Conservation (phyloP, 23 tunicate genomes). For the Styela plicata region DNA sequence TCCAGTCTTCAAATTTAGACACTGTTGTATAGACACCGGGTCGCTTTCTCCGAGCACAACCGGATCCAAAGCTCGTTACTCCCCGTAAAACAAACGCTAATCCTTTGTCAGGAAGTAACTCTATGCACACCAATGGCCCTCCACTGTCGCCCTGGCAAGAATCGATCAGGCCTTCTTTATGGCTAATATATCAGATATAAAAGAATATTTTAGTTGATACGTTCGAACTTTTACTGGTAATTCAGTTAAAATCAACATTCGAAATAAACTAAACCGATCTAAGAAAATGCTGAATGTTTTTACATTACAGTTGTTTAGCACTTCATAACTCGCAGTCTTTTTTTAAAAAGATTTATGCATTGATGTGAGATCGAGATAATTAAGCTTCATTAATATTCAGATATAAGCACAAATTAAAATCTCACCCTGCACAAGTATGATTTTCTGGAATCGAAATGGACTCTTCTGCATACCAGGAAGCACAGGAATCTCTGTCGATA, state of each 20-base stretch:
- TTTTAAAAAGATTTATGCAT: no score
- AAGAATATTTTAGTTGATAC: no score
- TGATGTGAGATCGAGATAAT: no score
- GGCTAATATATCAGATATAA: no score
- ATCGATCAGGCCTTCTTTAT: background rate
- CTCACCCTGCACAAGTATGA: background rate
- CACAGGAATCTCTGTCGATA: background rate
- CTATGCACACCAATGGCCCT: background rate
- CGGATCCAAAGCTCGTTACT: conserved; percentile 6
- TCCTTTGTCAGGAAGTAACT: background rate
- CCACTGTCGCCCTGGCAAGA: conserved; percentile 7
- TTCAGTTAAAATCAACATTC: no score
- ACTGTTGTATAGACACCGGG: conserved; percentile 9
- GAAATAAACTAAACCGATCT: no score
- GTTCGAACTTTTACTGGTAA: no score
- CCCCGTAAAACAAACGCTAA: background rate
- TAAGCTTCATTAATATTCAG: background rate
- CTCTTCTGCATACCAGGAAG: background rate
- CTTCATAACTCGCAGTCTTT: no score
- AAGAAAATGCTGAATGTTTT: no score
- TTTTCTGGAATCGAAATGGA: background rate
- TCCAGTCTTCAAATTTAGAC: background rate
- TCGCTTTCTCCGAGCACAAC: background rate
- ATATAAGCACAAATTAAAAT: background rate
- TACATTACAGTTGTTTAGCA: no score